These are phyloP conservation scores for Tetrax tetrax DNA, from an alignment of 2,113 vertebrate species.

Conservation along the genomic window DNA sequence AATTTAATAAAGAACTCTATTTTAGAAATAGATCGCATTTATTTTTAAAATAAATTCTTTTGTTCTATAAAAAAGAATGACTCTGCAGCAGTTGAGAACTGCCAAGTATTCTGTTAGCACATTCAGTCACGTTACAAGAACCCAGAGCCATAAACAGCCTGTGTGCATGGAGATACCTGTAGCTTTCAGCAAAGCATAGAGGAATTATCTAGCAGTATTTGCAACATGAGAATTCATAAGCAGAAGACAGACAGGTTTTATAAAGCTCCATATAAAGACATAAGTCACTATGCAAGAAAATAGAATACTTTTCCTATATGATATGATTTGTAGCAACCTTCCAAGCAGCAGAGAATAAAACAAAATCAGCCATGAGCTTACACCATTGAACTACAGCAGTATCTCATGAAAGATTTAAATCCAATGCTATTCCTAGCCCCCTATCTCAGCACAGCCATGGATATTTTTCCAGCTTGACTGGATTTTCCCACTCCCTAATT, in stretches of 20 bases:
- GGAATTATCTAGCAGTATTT: background rate
- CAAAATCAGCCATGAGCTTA: background rate
- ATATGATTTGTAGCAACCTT: background rate
- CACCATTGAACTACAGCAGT: background rate
- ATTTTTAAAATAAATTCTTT: background rate
- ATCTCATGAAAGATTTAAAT: background rate
- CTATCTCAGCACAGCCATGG: background rate
- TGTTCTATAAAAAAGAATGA: rapidly evolving
- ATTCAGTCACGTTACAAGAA: background rate
- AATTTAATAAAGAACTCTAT: background rate
- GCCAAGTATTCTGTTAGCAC: background rate
- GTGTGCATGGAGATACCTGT: background rate
- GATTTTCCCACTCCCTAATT: slow-evolving; percentile 31
- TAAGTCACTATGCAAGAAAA: background rate
- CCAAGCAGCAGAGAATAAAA: background rate
- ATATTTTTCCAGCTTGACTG: slow-evolving; percentile 43
- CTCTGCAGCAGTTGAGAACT: background rate
- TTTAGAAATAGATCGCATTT: background rate
- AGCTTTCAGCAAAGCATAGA: background rate
- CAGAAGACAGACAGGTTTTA: background rate
- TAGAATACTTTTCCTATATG: background rate
- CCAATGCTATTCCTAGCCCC: background rate
- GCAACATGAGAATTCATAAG: background rate
- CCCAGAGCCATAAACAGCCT: background rate
- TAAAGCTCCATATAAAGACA: background rate